Percentiles rank a stretch among this genome's conserved stretches.
These are phyloP conservation scores for Eristalis tenax DNA, from an alignment of 2,888 invertebrate genomes.

Conservation along the genomic window DNA sequence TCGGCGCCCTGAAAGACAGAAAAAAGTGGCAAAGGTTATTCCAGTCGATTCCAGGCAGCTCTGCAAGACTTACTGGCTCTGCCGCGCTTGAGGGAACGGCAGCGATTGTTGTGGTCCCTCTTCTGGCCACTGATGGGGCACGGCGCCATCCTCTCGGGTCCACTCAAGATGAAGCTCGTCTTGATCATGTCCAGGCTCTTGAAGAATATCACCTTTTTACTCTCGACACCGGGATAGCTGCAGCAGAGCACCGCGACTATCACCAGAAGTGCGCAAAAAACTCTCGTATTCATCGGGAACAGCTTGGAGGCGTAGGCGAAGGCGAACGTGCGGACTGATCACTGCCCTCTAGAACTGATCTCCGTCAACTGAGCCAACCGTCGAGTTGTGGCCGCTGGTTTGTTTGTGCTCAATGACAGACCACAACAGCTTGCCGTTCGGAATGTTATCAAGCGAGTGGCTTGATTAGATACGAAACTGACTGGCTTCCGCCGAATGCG, in stretches of 20 bases:
- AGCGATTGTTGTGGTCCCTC: slow-evolving; percentile 78
- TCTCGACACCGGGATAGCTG: slow-evolving; percentile 51
- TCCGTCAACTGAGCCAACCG: slow-evolving; percentile 30
- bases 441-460: slow-evolving; percentile 35
- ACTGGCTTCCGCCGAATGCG: background rate
- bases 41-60: background rate
- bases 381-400: slow-evolving; percentile 2
- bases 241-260: slow-evolving; percentile 71
- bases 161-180: slow-evolving; percentile 76
- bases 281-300: slow-evolving; percentile 22
- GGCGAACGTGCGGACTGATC: background rate
- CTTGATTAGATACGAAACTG: slow-evolving; percentile 28
- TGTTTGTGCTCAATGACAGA: background rate
- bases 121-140: slow-evolving; percentile 76
- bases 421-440: background rate
- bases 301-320: background rate
- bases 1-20: background rate
- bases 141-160: slow-evolving; percentile 72
- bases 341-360: slow-evolving; percentile 29
- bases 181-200: slow-evolving; percentile 72
- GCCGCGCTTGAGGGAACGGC: slow-evolving; percentile 66
- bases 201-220: slow-evolving; percentile 76
- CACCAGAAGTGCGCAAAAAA: slow-evolving; percentile 51
- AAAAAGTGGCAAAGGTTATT: background rate
- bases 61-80: slow-evolving; percentile 62